Conservation (phyloP, 2,113 vertebrate genomes). For the Semnornis frantzii region DNA sequence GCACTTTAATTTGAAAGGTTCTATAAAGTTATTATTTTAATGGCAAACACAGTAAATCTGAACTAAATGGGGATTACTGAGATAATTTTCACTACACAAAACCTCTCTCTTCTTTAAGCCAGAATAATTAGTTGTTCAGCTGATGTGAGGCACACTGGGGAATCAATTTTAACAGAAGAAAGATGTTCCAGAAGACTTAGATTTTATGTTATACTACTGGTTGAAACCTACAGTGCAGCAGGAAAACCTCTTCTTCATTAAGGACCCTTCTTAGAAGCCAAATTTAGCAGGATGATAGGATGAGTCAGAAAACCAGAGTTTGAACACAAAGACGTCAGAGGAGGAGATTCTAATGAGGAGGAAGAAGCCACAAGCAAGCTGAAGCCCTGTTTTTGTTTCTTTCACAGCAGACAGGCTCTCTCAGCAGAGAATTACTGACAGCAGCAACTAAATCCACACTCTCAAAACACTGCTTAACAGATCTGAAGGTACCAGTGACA, state of each 20-base stretch:
- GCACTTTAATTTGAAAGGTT: background rate
- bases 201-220: background rate
- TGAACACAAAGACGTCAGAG: background rate
- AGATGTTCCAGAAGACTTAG: background rate
- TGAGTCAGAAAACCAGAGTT: background rate
- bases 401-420: background rate
- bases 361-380: background rate
- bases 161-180: background rate
- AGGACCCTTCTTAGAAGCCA: background rate
- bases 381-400: background rate
- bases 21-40: background rate
- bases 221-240: background rate
- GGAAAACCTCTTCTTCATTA: background rate
- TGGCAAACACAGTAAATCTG: background rate
- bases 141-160: background rate
- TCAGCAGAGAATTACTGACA: background rate
- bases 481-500: background rate
- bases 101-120: background rate
- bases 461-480: background rate
- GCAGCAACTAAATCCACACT: background rate
- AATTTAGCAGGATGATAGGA: background rate
- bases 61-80: background rate
- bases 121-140: background rate
- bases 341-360: background rate
- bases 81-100: background rate